Evolutionary conservation across 2,797 vertebrate species (phyloP), one percentile per base, ranked within the genome.

Genomic region (Myotis daubentonii): DNA sequence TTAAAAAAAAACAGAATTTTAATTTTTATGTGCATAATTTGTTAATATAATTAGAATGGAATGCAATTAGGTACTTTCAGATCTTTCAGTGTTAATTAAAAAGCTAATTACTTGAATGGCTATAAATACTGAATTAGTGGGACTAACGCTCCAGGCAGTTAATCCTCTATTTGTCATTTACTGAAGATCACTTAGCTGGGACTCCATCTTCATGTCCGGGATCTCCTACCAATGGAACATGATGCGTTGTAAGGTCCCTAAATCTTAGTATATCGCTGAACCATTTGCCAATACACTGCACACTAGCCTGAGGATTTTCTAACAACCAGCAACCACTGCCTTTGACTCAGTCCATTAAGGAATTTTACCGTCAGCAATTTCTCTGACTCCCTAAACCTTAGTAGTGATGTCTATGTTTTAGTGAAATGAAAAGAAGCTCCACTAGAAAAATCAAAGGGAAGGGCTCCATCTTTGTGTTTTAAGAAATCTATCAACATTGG

Each of bases 11-110:
- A 94, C 91, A 62, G 81, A 97, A 97, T 97, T 98, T 98, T 97
- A 97, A 98, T 98, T 98, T 97, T 96, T 93, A 41, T 96, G 84
- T 88, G 70, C 94, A 82, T 90, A 97, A 98, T 98, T 97, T 98
- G 96, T 98, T 98, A 97, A 98, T 97, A 96, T 97, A 98, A 98
- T 97, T 98, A 97, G 74, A 92, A 94, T 87, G 82, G 93, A 97
- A 97, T 96, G 94, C 71, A 96, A 96, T 96, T 97, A 98, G 93
- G 96, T 96, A 93, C 87, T 98, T 97, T 97, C 96, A 95, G 96
- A 97, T 96, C 95, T 98, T 98, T 98, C 96, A 80, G 82, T 96
- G 95, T 98, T 98, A 98, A 98, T 98, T 98, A 98, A 98, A 98
- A 98, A 98, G 96, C 87, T 97, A 98, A 97, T 98, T 98, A 98